phyloP scores from a whole-genome alignment of 2,888 invertebrate genomes.

The Scelioninae gen. 2 region DNA sequence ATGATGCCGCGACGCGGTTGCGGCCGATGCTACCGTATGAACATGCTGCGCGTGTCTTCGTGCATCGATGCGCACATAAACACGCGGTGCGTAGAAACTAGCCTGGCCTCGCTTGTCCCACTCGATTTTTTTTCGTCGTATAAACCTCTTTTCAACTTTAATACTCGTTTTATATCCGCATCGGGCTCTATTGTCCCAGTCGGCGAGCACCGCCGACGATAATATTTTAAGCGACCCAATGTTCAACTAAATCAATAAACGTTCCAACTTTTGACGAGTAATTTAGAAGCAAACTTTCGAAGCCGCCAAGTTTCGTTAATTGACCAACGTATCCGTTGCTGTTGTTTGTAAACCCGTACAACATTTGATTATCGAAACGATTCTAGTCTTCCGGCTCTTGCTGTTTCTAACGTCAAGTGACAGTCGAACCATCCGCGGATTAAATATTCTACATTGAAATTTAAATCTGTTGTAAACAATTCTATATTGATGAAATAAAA shows the following conservation, averaged over 20 bases:
- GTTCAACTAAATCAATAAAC: constrained; percentile 42
- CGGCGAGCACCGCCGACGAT: constrained; percentile 20
- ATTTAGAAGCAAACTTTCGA: too few species aligned
- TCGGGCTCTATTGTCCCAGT: constrained; percentile 40
- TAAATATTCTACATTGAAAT: too few species aligned
- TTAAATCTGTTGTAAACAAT: too few species aligned
- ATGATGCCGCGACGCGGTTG: constrained; percentile 72
- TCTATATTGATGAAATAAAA: too few species aligned
- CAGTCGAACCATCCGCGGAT: too few species aligned
- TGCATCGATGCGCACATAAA: constrained; percentile 64
- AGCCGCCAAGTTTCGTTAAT: too few species aligned
- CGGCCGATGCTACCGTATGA: constrained; percentile 70
- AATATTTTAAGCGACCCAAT: constrained; percentile 29
- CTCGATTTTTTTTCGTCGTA: constrained; percentile 34
- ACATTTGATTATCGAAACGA: too few species aligned
- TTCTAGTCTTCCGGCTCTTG: too few species aligned
- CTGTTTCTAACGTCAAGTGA: too few species aligned
- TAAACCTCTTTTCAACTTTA: constrained; percentile 53
- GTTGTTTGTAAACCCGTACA: too few species aligned
- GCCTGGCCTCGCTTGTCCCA: constrained; percentile 42
- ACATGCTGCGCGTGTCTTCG: not conserved
- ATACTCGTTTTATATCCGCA: constrained; percentile 49
- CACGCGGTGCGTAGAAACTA: constrained; percentile 59
- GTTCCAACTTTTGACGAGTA: too few species aligned
- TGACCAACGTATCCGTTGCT: too few species aligned